These are phyloP conservation scores for Pristis pectinata DNA, from an alignment of 2,797 vertebrate species.

Conservation along the genomic window DNA sequence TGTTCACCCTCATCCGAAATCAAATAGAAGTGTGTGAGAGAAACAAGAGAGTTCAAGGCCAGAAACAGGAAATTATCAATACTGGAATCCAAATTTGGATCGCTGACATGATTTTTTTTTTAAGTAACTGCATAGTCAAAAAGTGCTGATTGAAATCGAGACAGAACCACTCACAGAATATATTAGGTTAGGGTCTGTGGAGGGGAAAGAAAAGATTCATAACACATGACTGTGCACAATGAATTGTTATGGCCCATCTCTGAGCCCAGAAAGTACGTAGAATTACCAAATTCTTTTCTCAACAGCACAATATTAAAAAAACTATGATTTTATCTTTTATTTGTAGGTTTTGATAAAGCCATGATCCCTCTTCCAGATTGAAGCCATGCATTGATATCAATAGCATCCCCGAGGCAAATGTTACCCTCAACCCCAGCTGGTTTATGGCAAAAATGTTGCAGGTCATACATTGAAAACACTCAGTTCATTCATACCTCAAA, in stretches of 20 bases:
- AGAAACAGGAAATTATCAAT: constrained; percentile 66
- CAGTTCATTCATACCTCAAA: constrained; percentile 23
- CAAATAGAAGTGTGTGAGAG: constrained; percentile 39
- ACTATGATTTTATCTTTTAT: background rate
- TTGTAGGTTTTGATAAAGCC: background rate
- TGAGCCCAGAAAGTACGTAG: background rate
- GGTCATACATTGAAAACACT: constrained; percentile 29
- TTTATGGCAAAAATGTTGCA: constrained; percentile 26
- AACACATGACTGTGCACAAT: background rate
- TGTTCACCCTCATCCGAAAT: constrained; percentile 43
- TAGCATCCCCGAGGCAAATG: background rate
- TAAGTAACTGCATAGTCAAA: constrained; percentile 41
- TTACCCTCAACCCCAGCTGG: background rate
- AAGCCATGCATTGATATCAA: background rate
- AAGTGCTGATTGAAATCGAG: constrained; percentile 44
- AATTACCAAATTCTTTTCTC: background rate
- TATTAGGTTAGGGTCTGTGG: constrained; percentile 32
- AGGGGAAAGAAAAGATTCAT: background rate
- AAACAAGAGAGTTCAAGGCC: constrained; percentile 46
- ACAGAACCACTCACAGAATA: constrained; percentile 26
- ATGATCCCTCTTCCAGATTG: background rate
- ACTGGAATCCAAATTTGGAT: constrained; percentile 53
- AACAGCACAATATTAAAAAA: background rate
- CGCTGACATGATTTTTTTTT: constrained; percentile 45
- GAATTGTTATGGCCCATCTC: background rate